A percentile compares a stretch with the other conserved stretches of the same genome.
These are phyloP conservation scores for Eupithecia insigniata DNA, from an alignment of 2,888 invertebrate genomes.

Conservation along the genomic window DNA sequence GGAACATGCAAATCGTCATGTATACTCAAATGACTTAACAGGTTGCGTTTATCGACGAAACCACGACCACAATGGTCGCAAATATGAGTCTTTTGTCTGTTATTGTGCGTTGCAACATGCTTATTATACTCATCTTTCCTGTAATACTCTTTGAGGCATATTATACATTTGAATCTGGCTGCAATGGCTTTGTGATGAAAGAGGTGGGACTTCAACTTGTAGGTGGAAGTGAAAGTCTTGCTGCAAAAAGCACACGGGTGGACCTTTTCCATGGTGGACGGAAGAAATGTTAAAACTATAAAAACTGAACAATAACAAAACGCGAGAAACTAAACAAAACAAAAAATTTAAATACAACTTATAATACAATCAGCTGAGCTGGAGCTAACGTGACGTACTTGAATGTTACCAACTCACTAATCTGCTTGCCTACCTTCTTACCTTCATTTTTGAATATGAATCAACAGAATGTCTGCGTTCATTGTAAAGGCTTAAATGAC, in stretches of 20 bases:
- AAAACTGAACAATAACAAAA: constrained; percentile 1
- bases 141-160: constrained; percentile 62
- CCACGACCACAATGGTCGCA: constrained; percentile 67
- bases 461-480: background rate
- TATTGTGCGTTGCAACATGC: constrained; percentile 55
- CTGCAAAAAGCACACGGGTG: constrained; percentile 57
- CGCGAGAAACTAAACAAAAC: background rate
- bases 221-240: constrained; percentile 52
- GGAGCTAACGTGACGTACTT: constrained; percentile 1
- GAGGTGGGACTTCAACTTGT: constrained; percentile 56
- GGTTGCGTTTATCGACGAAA: constrained; percentile 64
- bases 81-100: constrained; percentile 46
- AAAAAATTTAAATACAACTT: background rate
- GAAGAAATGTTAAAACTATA: background rate
- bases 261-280: constrained; percentile 42
- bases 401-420: background rate
- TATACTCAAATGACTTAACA: constrained; percentile 60
- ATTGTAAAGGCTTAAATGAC: background rate
- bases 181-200: constrained; percentile 60
- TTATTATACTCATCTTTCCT: constrained; percentile 58
- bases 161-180: constrained; percentile 56
- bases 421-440: background rate
- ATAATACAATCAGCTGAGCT: background rate
- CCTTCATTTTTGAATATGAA: background rate
- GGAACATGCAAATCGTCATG: constrained; percentile 58